These are phyloP conservation scores for Anoura caudifer DNA, from an alignment of 2,113 vertebrate species.

Conservation along the genomic window DNA sequence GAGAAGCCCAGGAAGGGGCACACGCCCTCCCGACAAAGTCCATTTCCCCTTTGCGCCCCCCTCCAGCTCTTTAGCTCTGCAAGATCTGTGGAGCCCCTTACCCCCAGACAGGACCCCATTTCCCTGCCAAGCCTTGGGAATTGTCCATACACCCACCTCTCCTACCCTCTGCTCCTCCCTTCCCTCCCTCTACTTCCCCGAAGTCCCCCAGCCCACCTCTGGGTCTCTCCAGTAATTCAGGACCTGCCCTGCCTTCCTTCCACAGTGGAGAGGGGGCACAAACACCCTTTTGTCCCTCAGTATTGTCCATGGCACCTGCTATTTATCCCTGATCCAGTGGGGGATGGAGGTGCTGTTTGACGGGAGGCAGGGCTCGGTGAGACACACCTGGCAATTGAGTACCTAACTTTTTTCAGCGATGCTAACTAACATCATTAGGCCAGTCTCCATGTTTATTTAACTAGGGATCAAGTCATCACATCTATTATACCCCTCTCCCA, in stretches of 20 bases:
- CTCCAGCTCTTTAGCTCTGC: not conserved
- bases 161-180: not conserved
- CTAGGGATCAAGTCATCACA: conserved; percentile 72
- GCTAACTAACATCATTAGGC: conserved; percentile 75
- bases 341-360: conserved; percentile 63
- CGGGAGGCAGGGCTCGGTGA: conserved; percentile 58
- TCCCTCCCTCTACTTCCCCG: not conserved
- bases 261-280: conserved; percentile 20
- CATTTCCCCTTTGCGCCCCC: not conserved
- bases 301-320: conserved; percentile 54
- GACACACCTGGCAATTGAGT: conserved; percentile 54
- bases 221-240: not conserved
- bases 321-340: not conserved
- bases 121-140: not conserved
- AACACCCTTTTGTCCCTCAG: conserved; percentile 53
- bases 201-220: not conserved
- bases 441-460: conserved; percentile 75
- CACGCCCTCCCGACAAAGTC: not conserved
- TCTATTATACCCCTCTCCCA: conserved; percentile 14
- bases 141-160: not conserved
- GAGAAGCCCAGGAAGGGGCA: not conserved
- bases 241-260: not conserved
- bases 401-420: conserved; percentile 61
- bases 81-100: not conserved
- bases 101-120: not conserved